A percentile compares a stretch with the other conserved stretches of the same genome.
phyloP scores from a whole-genome alignment of 1,140 invertebrate species.

The Trachelipus rathkii region DNA sequence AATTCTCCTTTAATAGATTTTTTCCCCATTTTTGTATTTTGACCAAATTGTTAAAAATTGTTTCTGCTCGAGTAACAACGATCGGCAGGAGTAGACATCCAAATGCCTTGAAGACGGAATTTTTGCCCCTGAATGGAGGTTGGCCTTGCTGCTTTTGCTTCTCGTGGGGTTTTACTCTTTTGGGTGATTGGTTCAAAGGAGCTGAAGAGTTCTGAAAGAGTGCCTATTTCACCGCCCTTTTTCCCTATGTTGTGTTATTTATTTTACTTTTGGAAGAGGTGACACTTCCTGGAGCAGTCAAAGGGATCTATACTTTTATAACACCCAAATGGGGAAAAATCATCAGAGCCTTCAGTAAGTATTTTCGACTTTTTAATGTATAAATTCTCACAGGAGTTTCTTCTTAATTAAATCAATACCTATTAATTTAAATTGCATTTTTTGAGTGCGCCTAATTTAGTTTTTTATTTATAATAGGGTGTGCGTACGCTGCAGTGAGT shows the following conservation, averaged over 20 bases:
- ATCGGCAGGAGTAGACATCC: no score
- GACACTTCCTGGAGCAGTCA: conserved; percentile 67
- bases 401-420: no score
- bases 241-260: conserved; percentile 76
- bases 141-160: conserved; percentile 58
- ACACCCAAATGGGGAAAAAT: conserved; percentile 64
- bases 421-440: no score
- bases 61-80: no score
- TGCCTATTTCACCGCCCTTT: conserved; percentile 54
- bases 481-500: conserved; percentile 50
- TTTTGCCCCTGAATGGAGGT: conserved; percentile 51
- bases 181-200: conserved; percentile 62
- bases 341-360: conserved; percentile 56
- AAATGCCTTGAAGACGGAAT: conserved; percentile 7
- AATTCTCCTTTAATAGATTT: no score
- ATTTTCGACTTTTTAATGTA: no score
- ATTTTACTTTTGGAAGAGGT: conserved; percentile 67
- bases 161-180: conserved; percentile 59
- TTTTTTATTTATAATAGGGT: conserved; percentile 49
- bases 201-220: conserved; percentile 67
- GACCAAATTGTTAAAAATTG: neutral
- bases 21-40: no score
- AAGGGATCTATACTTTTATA: conserved; percentile 73
- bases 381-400: no score
- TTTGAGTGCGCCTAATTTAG: conserved; percentile 37